Evolutionary conservation across 2,888 invertebrate genomes (phyloP).

Genomic region (Zhuqinia jingwanae): DNA sequence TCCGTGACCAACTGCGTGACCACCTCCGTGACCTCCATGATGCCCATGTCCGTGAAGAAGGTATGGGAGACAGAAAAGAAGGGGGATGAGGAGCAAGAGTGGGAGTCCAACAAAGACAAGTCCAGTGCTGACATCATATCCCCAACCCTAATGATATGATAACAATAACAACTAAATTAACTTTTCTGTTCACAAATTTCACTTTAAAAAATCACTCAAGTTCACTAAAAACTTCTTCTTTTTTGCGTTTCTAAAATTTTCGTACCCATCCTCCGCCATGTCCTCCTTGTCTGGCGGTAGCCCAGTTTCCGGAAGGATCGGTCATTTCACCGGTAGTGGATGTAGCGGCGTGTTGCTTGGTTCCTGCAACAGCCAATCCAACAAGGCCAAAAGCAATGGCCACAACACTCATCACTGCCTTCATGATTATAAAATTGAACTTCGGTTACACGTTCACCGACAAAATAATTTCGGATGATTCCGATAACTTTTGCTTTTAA

Average conservation of each 20-base stretch:
- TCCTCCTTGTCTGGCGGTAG: constrained; percentile 52
- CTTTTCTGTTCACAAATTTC: neutral
- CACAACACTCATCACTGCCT: constrained; percentile 70
- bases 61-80: constrained; percentile 72
- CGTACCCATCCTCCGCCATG: constrained; percentile 70
- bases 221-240: constrained; percentile 8
- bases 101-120: constrained; percentile 72
- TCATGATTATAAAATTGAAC: constrained; percentile 58
- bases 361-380: constrained; percentile 68
- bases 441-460: constrained; percentile 44
- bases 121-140: constrained; percentile 68
- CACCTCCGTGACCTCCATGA: constrained; percentile 47
- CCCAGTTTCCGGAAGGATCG: constrained; percentile 71
- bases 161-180: constrained; percentile 7
- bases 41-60: constrained; percentile 55
- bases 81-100: constrained; percentile 70
- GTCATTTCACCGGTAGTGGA: constrained; percentile 20
- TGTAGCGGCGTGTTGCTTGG: constrained; percentile 61
- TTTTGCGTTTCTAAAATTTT: no score
- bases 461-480: constrained; percentile 46
- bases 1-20: constrained; percentile 33
- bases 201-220: neutral
- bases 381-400: constrained; percentile 70
- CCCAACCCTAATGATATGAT: constrained; percentile 62
- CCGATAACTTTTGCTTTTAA: constrained; percentile 51